phyloP scores from a whole-genome alignment of 2,113 vertebrate genomes.

The Sardina pilchardus region DNA sequence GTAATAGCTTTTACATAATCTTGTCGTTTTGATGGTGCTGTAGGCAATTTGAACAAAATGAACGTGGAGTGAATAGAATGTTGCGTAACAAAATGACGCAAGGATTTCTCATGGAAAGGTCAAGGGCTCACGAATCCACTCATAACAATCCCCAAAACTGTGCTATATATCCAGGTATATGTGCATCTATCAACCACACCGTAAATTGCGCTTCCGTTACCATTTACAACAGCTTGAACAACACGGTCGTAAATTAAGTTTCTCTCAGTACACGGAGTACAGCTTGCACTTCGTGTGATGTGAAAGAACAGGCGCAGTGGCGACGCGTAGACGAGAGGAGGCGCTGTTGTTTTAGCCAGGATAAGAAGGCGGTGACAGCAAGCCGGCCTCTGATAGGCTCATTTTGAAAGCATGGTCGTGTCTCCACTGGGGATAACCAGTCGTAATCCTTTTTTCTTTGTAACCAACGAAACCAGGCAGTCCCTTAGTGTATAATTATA shows the following conservation, averaged over 20 bases:
- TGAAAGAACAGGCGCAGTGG: not conserved
- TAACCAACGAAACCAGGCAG: not conserved
- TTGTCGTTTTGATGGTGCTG: not conserved
- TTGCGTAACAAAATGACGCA: slow-evolving; percentile 12
- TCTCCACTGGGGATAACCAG: not conserved
- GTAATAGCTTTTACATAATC: not conserved
- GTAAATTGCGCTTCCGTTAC: not conserved
- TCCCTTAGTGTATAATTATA: not conserved
- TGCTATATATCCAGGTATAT: not conserved
- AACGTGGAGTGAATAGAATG: not conserved
- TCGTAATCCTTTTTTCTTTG: not conserved
- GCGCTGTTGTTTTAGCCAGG: not conserved
- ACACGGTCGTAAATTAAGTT: not conserved
- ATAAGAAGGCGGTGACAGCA: not conserved
- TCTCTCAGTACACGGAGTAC: not conserved
- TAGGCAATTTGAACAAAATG: not conserved
- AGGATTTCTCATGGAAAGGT: not conserved
- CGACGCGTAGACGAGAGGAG: not conserved
- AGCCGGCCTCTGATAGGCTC: not conserved
- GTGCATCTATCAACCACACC: not conserved
- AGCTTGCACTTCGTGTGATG: not conserved
- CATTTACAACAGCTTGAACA: not conserved
- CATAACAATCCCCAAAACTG: not conserved
- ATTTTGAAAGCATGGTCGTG: not conserved
- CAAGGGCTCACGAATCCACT: not conserved